Base-by-base conservation (phyloP, 2,888 invertebrate species). In the Enchytraeus crypticus region DNA sequence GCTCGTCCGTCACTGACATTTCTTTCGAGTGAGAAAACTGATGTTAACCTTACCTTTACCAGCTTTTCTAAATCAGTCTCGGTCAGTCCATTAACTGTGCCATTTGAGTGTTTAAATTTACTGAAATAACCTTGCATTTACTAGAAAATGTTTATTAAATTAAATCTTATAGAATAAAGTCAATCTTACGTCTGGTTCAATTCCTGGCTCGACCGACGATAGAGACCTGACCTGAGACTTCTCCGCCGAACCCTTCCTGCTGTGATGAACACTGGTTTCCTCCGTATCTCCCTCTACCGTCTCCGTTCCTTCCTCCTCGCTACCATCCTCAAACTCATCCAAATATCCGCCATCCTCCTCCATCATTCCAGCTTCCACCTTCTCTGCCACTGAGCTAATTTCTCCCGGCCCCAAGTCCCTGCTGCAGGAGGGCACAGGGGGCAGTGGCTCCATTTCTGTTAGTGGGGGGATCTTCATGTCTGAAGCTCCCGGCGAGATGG, bases 381-480 rank as follows among this genome's bases (percentile, higher is more conserved):
- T 27, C 38, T 11, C 33, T 26, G 8, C 43, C 23, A 14, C 49
- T 21, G 23, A 21, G 8, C 11, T 14, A 21, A 49, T 14, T 14
- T 49, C 49, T 8, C 11, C 23, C 8, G 49, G 49, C 18, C 11
- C 8, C 57, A 47, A 11, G 21, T 47, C 47, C 32, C 29, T 27
- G 29, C 30, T 33, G 27, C 53, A 57, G 5, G 58, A 53, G 1
- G 61, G 61, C 11, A 61, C 61, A 23, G 61, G 61, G 43, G 61
- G 61, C n/a, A 61, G 56, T n/a, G 61, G 53, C 30, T 61, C 61
- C 49, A 61, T 51, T 5, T 53, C 43, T 11, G 46, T 34, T n/a
- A 61, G 30, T 5, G 61, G 61, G 18, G 61, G 61, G 43, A 61
- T 57, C 53, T 61, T 61, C 61, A 61, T 61, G 2, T 1, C 8